Percentiles rank a stretch among this genome's conserved stretches.
These are phyloP conservation scores for Watersipora subatra DNA, from an alignment of 1,140 invertebrate species.

Conservation along the genomic window DNA sequence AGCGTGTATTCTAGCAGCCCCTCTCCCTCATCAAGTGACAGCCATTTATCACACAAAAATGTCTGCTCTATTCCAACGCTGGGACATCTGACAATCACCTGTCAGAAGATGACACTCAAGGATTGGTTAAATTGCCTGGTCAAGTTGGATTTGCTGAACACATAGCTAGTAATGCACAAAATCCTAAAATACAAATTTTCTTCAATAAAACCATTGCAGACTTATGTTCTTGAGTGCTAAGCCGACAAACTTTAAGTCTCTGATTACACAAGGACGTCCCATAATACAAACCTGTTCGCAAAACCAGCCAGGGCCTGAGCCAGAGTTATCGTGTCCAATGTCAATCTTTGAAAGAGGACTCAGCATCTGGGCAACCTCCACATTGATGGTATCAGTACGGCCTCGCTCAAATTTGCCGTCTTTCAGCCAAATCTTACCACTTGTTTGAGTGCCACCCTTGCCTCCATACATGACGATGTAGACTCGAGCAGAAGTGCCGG, in stretches of 20 bases:
- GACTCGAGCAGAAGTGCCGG: conserved; percentile 34
- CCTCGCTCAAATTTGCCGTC: conserved; percentile 30
- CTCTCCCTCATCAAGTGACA: conserved; percentile 34
- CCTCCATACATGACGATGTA: conserved; percentile 34
- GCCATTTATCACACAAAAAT: conserved; percentile 37
- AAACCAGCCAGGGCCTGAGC: conserved; percentile 33
- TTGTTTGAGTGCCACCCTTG: conserved; percentile 24
- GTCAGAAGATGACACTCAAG: too few species aligned
- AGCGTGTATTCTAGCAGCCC: conserved; percentile 31
- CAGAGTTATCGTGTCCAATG: conserved; percentile 37
- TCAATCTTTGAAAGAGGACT: conserved; percentile 34
- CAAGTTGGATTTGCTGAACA: too few species aligned
- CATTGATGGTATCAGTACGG: conserved; percentile 31
- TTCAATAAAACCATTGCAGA: too few species aligned
- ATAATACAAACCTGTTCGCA: conserved; percentile 23
- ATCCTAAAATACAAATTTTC: too few species aligned
- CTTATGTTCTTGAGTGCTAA: too few species aligned
- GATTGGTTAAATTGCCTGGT: too few species aligned
- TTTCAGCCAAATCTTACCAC: conserved; percentile 36
- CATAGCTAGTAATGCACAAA: too few species aligned
- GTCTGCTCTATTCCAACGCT: conserved; percentile 34
- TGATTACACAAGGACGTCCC: too few species aligned
- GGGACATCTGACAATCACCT: conserved; percentile 31
- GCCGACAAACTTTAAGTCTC: too few species aligned
- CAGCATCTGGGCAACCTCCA: conserved; percentile 27